These are phyloP conservation scores for Melanostoma scalare DNA, from an alignment of 2,888 invertebrate species.

Conservation along the genomic window DNA sequence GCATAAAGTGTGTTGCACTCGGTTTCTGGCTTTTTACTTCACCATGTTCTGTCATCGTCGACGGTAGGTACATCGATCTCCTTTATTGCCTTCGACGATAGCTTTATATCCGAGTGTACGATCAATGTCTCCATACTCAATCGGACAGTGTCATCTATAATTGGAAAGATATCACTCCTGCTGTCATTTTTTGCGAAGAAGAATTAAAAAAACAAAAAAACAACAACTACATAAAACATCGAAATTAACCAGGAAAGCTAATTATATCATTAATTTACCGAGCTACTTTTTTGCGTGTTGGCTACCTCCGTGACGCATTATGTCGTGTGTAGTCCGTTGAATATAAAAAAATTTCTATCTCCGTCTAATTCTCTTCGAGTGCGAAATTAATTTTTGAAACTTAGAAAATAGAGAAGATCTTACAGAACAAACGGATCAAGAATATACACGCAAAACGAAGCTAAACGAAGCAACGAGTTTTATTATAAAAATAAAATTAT, in stretches of 20 bases:
- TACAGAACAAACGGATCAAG: slow-evolving; percentile 28
- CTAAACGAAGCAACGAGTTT: slow-evolving; percentile 27
- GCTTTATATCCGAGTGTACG: slow-evolving; percentile 15
- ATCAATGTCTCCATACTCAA: slow-evolving; percentile 54
- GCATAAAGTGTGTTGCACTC: slow-evolving; percentile 66
- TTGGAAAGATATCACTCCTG: slow-evolving; percentile 39
- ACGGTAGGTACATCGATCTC: slow-evolving; percentile 20
- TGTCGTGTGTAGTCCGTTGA: slow-evolving; percentile 42
- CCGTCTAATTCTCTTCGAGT: slow-evolving; percentile 38
- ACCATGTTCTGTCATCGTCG: slow-evolving; percentile 42
- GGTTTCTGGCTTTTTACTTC: slow-evolving; percentile 17
- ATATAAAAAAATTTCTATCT: slow-evolving; percentile 21
- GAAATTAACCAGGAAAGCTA: slow-evolving; percentile 6
- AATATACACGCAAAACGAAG: slow-evolving; percentile 34
- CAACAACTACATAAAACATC: background rate
- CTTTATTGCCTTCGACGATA: slow-evolving; percentile 15
- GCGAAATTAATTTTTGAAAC: slow-evolving; percentile 52
- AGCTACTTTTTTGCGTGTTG: slow-evolving; percentile 31
- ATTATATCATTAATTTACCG: slow-evolving; percentile 54
- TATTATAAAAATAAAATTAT: slow-evolving; percentile 67
- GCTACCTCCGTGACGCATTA: slow-evolving; percentile 58
- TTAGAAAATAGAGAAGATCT: slow-evolving; percentile 15
- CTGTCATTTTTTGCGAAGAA: slow-evolving; percentile 25
- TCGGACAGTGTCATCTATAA: slow-evolving; percentile 54
- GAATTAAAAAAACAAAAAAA: slow-evolving; percentile 7